Evolutionary conservation across 1,140 invertebrate genomes (phyloP), one percentile per base, ranked within the genome.

Genomic region (Drosophila trapezifrons): DNA sequence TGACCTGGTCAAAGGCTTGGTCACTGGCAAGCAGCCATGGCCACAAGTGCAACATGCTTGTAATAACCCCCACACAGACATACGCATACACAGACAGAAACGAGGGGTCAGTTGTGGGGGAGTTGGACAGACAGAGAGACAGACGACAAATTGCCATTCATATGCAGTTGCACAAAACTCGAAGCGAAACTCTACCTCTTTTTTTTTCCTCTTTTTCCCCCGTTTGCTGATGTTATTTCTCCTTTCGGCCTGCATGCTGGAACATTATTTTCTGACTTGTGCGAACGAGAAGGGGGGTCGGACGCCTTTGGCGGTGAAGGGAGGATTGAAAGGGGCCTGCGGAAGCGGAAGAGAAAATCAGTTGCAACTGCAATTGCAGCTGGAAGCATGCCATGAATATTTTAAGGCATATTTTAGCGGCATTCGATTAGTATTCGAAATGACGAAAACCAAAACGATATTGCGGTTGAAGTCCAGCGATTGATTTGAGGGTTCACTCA

Each of bases 71-170:
- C 52, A 13, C 64, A 6, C 46, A 52, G 20, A 62, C 51, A 38
- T 29, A 29, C 46, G 46, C 37, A 22, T 42, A 17, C 52, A 70
- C 52, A 37, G 35, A 47, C 66, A 56, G 32, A 18, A 54, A 72
- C 29, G 51, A 57, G 35, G 37, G 42, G 51, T 52, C 29, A 52
- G 51, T 52, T 37, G 51, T 9, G 51, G 35, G 27, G 35, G 51
- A 71, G 35, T 20, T 27, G 45, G 27, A 10, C 37, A 57, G 46
- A 32, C 49, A 59, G 46, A 32, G 42, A 59, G 63, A 69, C 73
- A 78, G 78, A 72, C 83, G 86, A 90, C 86, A 90, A 90, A 90
- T 90, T 90, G 82, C 79, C 83, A 90, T 86, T 86, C 81, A 82
- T 86, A 82, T 73, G 70, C 73, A 81, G 69, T 74, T 73, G 59